Conservation (phyloP, 2,888 invertebrate genomes). For the Clanis bilineata region DNA sequence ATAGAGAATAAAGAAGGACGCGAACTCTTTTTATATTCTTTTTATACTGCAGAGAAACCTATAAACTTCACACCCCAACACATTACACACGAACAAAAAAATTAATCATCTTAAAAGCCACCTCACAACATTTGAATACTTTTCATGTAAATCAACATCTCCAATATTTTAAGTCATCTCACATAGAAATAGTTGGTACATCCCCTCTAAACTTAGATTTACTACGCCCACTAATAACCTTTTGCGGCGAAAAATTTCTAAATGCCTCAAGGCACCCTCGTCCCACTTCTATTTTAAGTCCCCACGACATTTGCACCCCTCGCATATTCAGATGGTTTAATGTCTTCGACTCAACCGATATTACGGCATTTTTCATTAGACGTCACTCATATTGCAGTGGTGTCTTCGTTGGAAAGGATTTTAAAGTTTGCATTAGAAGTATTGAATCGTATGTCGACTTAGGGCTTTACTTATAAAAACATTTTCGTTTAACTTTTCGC, state of each 20-base stretch:
- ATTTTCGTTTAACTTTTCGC: no score
- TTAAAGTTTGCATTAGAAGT: slow-evolving; percentile 1
- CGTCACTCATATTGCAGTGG: slow-evolving; percentile 38
- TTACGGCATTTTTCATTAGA: slow-evolving; percentile 68
- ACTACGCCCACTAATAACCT: slow-evolving; percentile 30
- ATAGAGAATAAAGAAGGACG: no score
- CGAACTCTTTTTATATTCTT: no score
- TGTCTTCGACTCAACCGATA: slow-evolving; percentile 50
- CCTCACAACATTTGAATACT: not conserved
- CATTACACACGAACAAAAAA: not conserved
- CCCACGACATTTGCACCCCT: slow-evolving; percentile 63
- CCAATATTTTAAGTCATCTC: not conserved
- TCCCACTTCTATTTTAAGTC: slow-evolving; percentile 55
- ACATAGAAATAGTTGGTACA: slow-evolving; percentile 8
- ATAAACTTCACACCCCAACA: not conserved
- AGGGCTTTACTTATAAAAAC: not conserved
- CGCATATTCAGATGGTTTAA: slow-evolving; percentile 73
- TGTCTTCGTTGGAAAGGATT: slow-evolving; percentile 4
- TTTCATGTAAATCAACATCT: not conserved
- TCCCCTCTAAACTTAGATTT: slow-evolving; percentile 18
- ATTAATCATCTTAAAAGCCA: not conserved
- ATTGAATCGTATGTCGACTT: not conserved
- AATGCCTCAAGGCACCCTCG: slow-evolving; percentile 47
- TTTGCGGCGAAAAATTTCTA: slow-evolving; percentile 42
- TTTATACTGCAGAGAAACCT: no score